Evolutionary conservation across 1,140 invertebrate species (phyloP).

Genomic region (Caenorhabditis brenneri): DNA sequence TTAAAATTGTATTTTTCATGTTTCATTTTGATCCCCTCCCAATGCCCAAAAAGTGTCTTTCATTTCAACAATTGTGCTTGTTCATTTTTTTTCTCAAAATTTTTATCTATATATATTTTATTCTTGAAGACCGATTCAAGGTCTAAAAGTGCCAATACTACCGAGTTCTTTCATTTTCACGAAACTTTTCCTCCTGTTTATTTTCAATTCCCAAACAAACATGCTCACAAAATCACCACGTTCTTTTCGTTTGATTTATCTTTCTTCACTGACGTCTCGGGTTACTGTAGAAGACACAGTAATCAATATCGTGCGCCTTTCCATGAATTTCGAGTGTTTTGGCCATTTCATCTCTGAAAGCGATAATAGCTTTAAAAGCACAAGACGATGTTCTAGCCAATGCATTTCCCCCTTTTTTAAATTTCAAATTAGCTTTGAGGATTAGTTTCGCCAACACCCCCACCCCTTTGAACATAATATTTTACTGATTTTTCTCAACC

Average conservation of each 20-base stretch:
- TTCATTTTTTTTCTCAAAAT: background rate
- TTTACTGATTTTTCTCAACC: background rate
- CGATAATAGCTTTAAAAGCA: conserved; percentile 2
- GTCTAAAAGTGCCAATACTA: conserved; percentile 29
- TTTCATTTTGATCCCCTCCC: conserved; percentile 8
- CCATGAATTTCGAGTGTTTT: conserved; percentile 22
- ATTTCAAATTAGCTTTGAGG: background rate
- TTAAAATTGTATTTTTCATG: background rate
- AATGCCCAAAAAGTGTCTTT: conserved; percentile 40
- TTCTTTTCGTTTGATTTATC: background rate
- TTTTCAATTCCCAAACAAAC: background rate
- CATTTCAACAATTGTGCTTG: conserved; percentile 23
- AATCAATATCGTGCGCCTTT: conserved; percentile 8
- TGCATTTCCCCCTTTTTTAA: background rate
- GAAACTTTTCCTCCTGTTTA: conserved; percentile 32
- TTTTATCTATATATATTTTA: background rate
- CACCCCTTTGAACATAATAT: conserved; percentile 1
- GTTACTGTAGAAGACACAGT: conserved; percentile 32
- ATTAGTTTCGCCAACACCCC: conserved; percentile 8
- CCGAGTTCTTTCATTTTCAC: conserved; percentile 32
- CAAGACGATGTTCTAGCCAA: background rate
- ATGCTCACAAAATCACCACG: background rate
- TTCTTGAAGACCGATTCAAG: background rate
- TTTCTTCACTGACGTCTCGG: background rate
- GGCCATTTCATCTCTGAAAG: background rate